A percentile compares a stretch with the other conserved stretches of the same genome.
Evolutionary conservation across 2,113 vertebrate species (phyloP).

Genomic region (Echinops telfairi): DNA sequence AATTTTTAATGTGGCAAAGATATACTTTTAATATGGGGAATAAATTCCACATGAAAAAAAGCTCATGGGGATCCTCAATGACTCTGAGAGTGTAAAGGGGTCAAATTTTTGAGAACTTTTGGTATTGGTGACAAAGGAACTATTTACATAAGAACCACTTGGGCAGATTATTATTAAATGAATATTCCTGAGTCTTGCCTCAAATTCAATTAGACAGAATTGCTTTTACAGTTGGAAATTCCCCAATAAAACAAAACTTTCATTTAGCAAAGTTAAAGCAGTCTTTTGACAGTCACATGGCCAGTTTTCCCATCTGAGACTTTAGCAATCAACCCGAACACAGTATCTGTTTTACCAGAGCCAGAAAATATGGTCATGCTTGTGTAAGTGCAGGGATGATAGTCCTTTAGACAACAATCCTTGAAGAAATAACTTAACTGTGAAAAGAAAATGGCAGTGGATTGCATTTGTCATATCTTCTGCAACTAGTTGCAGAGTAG

Average conservation of each 20-base stretch:
- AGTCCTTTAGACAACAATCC: constrained; percentile 70
- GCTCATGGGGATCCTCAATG: background rate
- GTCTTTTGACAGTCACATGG: background rate
- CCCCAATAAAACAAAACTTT: constrained; percentile 19
- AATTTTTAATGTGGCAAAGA: constrained; percentile 1
- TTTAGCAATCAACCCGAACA: constrained; percentile 43
- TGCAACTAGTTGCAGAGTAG: constrained; percentile 77
- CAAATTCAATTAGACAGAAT: constrained; percentile 18
- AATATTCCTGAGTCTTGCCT: background rate
- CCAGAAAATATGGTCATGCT: background rate
- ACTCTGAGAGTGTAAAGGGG: constrained; percentile 24
- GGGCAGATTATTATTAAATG: constrained; percentile 43
- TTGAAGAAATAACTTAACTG: constrained; percentile 66
- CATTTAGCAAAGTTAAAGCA: constrained; percentile 47
- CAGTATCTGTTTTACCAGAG: constrained; percentile 2
- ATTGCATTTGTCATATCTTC: constrained; percentile 74
- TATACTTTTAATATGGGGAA: too few species aligned
- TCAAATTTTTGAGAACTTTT: constrained; percentile 36
- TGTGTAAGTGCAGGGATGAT: constrained; percentile 4
- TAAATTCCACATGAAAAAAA: background rate
- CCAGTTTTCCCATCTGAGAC: constrained; percentile 66
- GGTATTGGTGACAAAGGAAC: background rate
- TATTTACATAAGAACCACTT: constrained; percentile 11
- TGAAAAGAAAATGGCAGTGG: constrained; percentile 71
- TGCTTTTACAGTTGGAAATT: constrained; percentile 54